Percentiles rank a stretch among this genome's conserved stretches.
Conservation (phyloP, 2,113 vertebrate genomes). For the Oncorhynchus nerka region DNA sequence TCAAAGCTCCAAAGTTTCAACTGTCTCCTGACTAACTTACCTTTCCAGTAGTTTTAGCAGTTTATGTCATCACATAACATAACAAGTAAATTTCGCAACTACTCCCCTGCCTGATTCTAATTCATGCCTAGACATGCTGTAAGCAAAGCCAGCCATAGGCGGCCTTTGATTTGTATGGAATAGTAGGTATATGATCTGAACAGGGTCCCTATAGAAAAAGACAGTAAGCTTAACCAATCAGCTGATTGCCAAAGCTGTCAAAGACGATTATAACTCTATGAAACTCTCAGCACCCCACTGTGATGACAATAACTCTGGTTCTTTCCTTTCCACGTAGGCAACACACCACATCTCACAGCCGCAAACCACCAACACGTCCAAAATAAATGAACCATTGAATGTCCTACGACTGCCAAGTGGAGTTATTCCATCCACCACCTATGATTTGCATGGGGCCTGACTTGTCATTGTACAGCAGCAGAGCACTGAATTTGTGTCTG, state of each 20-base stretch:
- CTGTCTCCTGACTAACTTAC: too few relatives aligned
- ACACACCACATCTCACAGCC: not conserved
- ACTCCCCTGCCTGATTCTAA: too few relatives aligned
- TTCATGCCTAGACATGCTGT: too few relatives aligned
- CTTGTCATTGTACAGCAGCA: slow-evolving; percentile 1
- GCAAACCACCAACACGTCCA: slow-evolving; percentile 7
- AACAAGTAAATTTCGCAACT: too few relatives aligned
- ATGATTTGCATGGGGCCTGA: not conserved
- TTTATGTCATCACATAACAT: too few relatives aligned
- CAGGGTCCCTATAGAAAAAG: not conserved
- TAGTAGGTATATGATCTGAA: too few relatives aligned
- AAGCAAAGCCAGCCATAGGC: too few relatives aligned
- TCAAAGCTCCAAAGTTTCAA: too few relatives aligned
- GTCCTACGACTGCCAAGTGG: not conserved
- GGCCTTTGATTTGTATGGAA: too few relatives aligned
- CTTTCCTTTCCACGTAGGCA: not conserved
- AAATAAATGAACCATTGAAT: slow-evolving; percentile 1
- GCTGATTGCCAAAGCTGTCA: slow-evolving; percentile 6
- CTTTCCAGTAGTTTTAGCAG: too few relatives aligned
- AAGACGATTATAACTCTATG: not conserved
- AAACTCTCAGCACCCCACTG: not conserved
- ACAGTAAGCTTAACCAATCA: not conserved
- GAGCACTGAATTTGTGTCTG: not conserved
- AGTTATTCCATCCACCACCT: slow-evolving; percentile 1
- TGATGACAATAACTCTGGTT: not conserved